Evolutionary conservation across 2,797 vertebrate genomes (phyloP).

Genomic region (Gila robusta): DNA sequence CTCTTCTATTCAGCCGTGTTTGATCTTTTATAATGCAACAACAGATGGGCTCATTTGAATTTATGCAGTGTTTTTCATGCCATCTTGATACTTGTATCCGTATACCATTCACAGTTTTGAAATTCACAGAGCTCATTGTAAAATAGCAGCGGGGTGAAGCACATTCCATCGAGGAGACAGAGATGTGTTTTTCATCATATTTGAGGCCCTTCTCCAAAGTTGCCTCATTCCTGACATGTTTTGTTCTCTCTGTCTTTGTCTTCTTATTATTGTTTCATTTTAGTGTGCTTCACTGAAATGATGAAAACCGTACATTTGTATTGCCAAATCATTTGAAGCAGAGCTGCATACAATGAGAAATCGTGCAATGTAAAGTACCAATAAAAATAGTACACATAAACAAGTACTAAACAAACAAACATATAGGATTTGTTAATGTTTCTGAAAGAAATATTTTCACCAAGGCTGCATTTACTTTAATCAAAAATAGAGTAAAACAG

Average conservation of each 20-base stretch:
- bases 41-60: slow-evolving; percentile 48
- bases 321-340: background rate
- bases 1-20: slow-evolving; percentile 32
- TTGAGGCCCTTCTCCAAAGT: slow-evolving; percentile 54
- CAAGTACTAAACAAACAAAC: background rate
- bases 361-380: background rate
- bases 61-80: slow-evolving; percentile 22
- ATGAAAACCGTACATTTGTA: background rate
- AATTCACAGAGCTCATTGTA: slow-evolving; percentile 26
- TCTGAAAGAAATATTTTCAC: background rate
- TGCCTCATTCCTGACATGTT: slow-evolving; percentile 48
- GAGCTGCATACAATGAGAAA: background rate
- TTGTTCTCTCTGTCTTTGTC: slow-evolving; percentile 19
- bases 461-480: background rate
- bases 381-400: background rate
- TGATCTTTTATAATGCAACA: slow-evolving; percentile 48
- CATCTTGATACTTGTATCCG: slow-evolving; percentile 11
- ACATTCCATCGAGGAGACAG: slow-evolving; percentile 25
- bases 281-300: background rate
- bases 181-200: slow-evolving; percentile 51
- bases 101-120: slow-evolving; percentile 8
- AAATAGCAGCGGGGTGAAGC: slow-evolving; percentile 9
- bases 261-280: background rate
- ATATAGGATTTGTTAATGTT: background rate
- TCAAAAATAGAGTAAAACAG: background rate